Percentiles rank a stretch among this genome's conserved stretches.
Conservation (phyloP, 2,797 vertebrate species). For the Balearica regulorum region DNA sequence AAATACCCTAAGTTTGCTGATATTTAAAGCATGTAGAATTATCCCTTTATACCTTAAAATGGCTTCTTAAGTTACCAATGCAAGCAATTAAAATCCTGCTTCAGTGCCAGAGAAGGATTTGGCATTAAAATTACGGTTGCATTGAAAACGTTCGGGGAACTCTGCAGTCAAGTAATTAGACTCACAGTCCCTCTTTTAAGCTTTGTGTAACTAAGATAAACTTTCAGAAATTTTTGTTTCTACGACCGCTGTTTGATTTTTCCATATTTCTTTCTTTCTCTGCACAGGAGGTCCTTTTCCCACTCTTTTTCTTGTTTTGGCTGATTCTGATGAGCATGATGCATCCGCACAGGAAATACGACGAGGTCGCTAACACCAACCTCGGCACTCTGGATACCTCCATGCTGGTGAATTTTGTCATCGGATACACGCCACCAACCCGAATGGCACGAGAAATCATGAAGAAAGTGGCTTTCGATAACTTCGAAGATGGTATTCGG, state of each 20-base stretch:
- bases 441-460: constrained; percentile 84
- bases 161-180: background rate
- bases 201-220: background rate
- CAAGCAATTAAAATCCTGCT: background rate
- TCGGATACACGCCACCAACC: constrained; percentile 88
- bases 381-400: constrained; percentile 66
- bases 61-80: background rate
- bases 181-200: background rate
- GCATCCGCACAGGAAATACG: constrained; percentile 74
- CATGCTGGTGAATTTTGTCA: constrained; percentile 51
- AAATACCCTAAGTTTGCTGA: background rate
- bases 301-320: constrained; percentile 75
- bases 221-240: background rate
- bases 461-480: constrained; percentile 81
- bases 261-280: background rate
- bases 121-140: background rate
- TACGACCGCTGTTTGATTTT: background rate
- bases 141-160: background rate
- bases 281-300: constrained; percentile 73
- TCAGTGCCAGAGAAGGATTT: background rate
- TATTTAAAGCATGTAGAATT: background rate
- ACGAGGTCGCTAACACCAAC: constrained; percentile 57
- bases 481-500: constrained; percentile 71
- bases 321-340: constrained; percentile 80
- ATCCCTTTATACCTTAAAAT: background rate